phyloP scores from a whole-genome alignment of 2,797 vertebrate species.

The Gymnocypris eckloni region DNA sequence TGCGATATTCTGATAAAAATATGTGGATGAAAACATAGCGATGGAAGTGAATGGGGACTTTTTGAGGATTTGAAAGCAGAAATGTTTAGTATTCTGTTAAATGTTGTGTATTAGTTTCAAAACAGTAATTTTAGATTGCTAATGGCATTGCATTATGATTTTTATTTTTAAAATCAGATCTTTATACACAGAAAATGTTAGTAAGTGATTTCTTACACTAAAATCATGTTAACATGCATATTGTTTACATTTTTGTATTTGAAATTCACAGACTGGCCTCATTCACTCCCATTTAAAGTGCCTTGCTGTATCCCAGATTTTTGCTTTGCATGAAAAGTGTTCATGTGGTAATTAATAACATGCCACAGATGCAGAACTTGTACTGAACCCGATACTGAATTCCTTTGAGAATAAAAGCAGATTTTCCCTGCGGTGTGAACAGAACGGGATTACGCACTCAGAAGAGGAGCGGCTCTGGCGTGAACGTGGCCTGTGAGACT shows the following conservation, averaged over 20 bases:
- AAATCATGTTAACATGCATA: not conserved
- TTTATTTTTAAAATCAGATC: not conserved
- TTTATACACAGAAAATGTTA: not conserved
- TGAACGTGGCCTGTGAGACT: slow-evolving; percentile 39
- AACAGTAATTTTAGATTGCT: not conserved
- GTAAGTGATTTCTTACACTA: not conserved
- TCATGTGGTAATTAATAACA: not conserved
- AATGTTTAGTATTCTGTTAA: not conserved
- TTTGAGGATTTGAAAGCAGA: not conserved
- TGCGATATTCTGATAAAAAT: not conserved
- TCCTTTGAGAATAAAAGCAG: not conserved
- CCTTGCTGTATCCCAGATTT: not conserved
- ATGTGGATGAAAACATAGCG: not conserved
- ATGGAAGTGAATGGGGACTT: not conserved
- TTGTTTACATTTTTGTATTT: not conserved
- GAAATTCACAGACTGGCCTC: not conserved
- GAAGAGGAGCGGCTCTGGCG: not conserved
- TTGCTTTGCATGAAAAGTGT: not conserved
- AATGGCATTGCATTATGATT: not conserved
- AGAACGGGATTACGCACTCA: not conserved
- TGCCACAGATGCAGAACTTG: not conserved
- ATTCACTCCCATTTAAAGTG: not conserved
- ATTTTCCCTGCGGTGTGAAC: slow-evolving; percentile 14
- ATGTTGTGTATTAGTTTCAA: not conserved
- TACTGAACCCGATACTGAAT: not conserved